Evolutionary conservation across 2,797 vertebrate genomes (phyloP).

Genomic region (Siniperca undulata): DNA sequence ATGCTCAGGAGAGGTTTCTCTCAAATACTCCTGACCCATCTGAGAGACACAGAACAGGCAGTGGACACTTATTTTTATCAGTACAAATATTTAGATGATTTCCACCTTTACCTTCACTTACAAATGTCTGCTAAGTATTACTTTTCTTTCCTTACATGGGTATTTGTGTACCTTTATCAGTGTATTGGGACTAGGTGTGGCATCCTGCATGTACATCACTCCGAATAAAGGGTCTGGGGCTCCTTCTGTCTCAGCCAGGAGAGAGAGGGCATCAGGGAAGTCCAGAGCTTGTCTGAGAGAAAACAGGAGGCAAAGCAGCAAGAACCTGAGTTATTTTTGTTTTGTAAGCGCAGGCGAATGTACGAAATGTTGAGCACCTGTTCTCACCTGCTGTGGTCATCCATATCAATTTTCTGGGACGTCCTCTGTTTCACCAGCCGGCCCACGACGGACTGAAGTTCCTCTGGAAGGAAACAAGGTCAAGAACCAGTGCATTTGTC

Average conservation of each 20-base stretch:
- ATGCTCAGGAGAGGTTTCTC: conserved; percentile 43
- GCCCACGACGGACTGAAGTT: conserved; percentile 84
- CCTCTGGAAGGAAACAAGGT: conserved; percentile 80
- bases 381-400: conserved; percentile 81
- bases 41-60: conserved; percentile 44
- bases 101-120: neutral
- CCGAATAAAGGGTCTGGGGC: conserved; percentile 90
- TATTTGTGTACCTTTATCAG: conserved; percentile 82
- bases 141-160: neutral
- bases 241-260: conserved; percentile 84
- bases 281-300: conserved; percentile 70
- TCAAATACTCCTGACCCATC: conserved; percentile 49
- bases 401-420: conserved; percentile 83
- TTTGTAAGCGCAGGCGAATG: neutral
- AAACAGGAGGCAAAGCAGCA: neutral
- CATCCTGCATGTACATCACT: conserved; percentile 78
- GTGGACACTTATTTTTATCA: neutral
- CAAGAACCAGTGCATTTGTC: neutral
- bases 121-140: neutral
- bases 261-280: conserved; percentile 78
- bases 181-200: conserved; percentile 81
- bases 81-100: neutral
- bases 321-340: neutral
- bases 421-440: conserved; percentile 78
- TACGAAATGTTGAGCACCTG: neutral